Conservation (phyloP, 2,888 invertebrate species). For the Tupiocoris notatus region DNA sequence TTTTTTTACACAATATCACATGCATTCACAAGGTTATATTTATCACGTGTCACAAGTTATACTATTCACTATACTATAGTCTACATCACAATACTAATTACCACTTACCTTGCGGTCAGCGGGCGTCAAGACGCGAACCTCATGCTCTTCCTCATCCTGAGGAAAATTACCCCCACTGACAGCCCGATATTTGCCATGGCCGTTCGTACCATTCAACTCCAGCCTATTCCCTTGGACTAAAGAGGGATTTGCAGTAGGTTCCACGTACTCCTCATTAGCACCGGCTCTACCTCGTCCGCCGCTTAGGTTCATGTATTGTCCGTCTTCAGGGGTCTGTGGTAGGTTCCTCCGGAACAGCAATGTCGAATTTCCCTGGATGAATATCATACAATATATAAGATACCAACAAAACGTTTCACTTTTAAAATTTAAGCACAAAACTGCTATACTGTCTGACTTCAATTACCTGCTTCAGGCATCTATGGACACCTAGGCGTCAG, state of each 20-base stretch:
- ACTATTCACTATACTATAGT: not conserved
- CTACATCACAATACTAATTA: not conserved
- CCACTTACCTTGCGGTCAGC: constrained; percentile 10
- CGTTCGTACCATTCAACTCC: constrained; percentile 20
- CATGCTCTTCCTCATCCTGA: not conserved
- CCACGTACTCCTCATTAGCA: constrained; percentile 44
- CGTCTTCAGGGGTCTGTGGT: constrained; percentile 63
- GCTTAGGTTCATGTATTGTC: constrained; percentile 80
- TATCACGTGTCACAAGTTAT: no score
- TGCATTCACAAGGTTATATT: no score
- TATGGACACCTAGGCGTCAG: no score
- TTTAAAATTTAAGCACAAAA: no score
- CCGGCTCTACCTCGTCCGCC: constrained; percentile 54
- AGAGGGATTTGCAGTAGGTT: constrained; percentile 3
- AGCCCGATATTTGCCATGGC: constrained; percentile 1
- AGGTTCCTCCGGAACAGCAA: constrained; percentile 69
- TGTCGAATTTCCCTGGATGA: constrained; percentile 77
- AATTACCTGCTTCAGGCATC: no score
- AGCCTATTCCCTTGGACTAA: not conserved
- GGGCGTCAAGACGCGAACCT: not conserved
- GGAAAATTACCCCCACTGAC: not conserved
- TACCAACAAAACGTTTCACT: no score
- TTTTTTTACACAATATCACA: no score
- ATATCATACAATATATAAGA: no score
- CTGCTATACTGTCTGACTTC: no score